phyloP scores from a whole-genome alignment of 2,888 invertebrate species.

The Saturnia pavonia region DNA sequence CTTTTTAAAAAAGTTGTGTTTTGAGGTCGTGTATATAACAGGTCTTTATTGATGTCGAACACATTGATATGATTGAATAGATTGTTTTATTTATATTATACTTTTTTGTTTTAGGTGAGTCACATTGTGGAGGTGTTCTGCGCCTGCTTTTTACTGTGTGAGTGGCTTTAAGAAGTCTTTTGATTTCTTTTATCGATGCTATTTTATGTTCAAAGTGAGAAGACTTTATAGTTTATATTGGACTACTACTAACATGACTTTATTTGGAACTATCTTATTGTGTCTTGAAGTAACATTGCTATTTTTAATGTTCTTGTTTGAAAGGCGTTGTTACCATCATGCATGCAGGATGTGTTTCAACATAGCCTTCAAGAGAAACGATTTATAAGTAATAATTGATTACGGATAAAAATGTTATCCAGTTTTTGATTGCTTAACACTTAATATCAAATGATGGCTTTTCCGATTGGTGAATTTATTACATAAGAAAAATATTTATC shows the following conservation, averaged over 20 bases:
- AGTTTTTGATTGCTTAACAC: background rate
- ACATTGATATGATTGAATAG: slow-evolving; percentile 12
- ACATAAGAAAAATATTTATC: background rate
- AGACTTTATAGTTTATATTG: too few relatives aligned
- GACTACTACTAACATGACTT: background rate
- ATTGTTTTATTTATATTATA: slow-evolving; percentile 32
- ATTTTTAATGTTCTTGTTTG: background rate
- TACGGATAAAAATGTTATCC: background rate
- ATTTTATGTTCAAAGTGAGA: background rate
- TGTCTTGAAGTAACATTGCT: background rate
- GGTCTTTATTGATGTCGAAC: slow-evolving; percentile 21
- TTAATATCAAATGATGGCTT: background rate
- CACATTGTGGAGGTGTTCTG: slow-evolving; percentile 21
- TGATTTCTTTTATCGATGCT: background rate
- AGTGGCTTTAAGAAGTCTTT: background rate
- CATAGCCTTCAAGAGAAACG: background rate
- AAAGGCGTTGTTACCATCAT: background rate
- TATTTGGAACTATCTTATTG: background rate
- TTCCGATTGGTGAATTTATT: background rate
- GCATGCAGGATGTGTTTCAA: background rate
- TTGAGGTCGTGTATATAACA: slow-evolving; percentile 24
- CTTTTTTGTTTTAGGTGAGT: slow-evolving; percentile 53
- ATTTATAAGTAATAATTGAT: background rate
- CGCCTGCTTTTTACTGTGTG: background rate
- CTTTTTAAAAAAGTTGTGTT: slow-evolving; percentile 28